Evolutionary conservation across 1,140 invertebrate species (phyloP).

Genomic region (Drosophila obscura): DNA sequence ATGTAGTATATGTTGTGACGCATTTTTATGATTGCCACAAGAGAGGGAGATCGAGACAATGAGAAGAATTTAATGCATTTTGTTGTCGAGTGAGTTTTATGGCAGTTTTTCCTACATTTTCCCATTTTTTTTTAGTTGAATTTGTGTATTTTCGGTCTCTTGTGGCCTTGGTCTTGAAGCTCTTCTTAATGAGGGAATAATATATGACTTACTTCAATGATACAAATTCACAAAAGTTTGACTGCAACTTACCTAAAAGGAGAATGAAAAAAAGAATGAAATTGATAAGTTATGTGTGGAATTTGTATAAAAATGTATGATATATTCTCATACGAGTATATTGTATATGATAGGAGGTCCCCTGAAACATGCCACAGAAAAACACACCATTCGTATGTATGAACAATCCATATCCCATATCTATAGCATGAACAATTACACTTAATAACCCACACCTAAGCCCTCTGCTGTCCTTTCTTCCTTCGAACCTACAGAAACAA

Average conservation of each 20-base stretch:
- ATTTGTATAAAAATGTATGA: constrained; percentile 2
- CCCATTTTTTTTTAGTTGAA: constrained; percentile 21
- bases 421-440: too few relatives aligned
- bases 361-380: too few relatives aligned
- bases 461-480: too few relatives aligned
- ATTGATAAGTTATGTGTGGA: too few relatives aligned
- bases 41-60: neutral
- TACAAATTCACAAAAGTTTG: constrained; percentile 5
- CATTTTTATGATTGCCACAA: constrained; percentile 65
- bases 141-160: constrained; percentile 13
- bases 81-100: constrained; percentile 65
- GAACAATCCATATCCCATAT: too few relatives aligned
- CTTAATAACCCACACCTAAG: too few relatives aligned
- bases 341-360: too few relatives aligned
- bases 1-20: constrained; percentile 65
- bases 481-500: too few relatives aligned
- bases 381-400: too few relatives aligned
- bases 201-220: constrained; percentile 23
- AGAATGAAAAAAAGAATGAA: constrained; percentile 10
- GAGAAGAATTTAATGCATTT: constrained; percentile 70
- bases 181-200: constrained; percentile 13
- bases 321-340: neutral
- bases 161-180: constrained; percentile 4
- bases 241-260: constrained; percentile 59
- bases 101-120: constrained; percentile 14